Percentiles rank a stretch among this genome's conserved stretches.
Evolutionary conservation across 1,140 invertebrate genomes (phyloP).

Genomic region (Micrasema minimum): DNA sequence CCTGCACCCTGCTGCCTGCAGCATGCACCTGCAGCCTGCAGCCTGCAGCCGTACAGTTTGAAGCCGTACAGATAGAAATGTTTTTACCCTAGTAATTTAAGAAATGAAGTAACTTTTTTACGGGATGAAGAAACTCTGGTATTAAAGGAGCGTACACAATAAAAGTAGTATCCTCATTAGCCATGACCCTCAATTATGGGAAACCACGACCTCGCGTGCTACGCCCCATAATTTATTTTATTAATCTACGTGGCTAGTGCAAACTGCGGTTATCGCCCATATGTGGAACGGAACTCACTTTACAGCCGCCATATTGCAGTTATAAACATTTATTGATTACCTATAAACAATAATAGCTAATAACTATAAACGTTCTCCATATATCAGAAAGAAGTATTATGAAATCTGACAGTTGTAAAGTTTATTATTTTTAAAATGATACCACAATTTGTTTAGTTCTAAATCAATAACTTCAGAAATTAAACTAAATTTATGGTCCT

Average conservation of each 20-base stretch:
- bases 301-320: neutral
- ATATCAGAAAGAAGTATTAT: neutral
- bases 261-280: conserved; percentile 5
- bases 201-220: conserved; percentile 16
- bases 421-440: neutral
- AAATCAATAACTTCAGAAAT: too few species aligned
- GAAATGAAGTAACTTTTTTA: neutral
- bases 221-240: conserved; percentile 11
- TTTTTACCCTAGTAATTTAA: neutral
- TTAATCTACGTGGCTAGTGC: neutral
- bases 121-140: neutral
- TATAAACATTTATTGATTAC: neutral
- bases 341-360: neutral
- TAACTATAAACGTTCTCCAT: neutral
- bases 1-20: too few species aligned
- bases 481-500: too few species aligned
- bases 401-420: neutral
- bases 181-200: neutral
- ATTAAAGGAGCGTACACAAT: neutral
- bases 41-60: neutral
- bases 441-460: too few species aligned
- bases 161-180: conserved; percentile 8
- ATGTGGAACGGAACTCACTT: conserved; percentile 11
- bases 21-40: too few species aligned
- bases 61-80: neutral